phyloP scores from a whole-genome alignment of 2,797 vertebrate genomes.

The Buceros bicornis region DNA sequence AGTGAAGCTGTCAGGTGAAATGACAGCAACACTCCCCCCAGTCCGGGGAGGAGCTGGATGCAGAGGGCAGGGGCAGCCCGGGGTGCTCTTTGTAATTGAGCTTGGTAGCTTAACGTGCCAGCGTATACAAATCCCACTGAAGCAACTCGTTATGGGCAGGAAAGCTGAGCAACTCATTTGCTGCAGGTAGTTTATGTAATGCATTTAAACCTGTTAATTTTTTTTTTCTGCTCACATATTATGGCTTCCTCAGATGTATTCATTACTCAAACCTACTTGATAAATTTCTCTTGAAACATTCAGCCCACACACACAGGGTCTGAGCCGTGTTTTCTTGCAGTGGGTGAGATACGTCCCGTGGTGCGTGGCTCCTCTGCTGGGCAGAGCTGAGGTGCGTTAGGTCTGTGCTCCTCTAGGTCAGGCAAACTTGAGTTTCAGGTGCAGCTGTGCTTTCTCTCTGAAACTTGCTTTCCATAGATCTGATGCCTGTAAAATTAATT shows the following conservation, averaged over 20 bases:
- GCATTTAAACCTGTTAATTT: not conserved
- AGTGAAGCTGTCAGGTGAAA: not conserved
- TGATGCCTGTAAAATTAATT: not conserved
- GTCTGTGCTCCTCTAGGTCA: not conserved
- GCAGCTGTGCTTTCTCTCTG: not conserved
- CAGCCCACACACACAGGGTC: not conserved
- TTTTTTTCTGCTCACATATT: not conserved
- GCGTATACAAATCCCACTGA: not conserved
- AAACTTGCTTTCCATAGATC: not conserved
- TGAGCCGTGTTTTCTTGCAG: fast-evolving
- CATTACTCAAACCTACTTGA: not conserved
- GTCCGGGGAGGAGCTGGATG: not conserved
- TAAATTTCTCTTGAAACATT: not conserved
- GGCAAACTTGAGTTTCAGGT: not conserved
- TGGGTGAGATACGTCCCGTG: fast-evolving
- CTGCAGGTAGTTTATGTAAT: not conserved
- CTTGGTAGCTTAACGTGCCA: not conserved
- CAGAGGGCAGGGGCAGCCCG: not conserved
- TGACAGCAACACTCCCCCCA: not conserved
- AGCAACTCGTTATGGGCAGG: not conserved
- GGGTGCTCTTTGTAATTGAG: not conserved
- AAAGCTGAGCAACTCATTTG: not conserved
- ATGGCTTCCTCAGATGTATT: not conserved
- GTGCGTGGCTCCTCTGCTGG: not conserved
- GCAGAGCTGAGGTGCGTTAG: not conserved